These are phyloP conservation scores for Zaprionus africanus DNA, from an alignment of 1,140 invertebrate species.

Conservation along the genomic window DNA sequence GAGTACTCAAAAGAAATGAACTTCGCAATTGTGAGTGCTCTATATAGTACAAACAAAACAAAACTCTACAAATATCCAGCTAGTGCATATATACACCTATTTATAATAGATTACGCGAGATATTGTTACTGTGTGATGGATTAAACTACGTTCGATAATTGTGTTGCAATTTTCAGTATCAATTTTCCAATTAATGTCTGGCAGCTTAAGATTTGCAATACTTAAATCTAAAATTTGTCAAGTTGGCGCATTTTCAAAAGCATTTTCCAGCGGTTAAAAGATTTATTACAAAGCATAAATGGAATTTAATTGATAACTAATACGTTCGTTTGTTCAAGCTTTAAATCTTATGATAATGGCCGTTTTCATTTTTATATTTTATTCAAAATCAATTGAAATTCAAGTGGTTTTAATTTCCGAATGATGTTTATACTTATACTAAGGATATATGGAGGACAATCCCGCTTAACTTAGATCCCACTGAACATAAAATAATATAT, in stretches of 20 bases:
- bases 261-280: not conserved
- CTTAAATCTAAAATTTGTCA: constrained; percentile 4
- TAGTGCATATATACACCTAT: constrained; percentile 4
- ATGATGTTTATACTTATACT: not conserved
- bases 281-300: not conserved
- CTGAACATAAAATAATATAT: too few species aligned
- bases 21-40: constrained; percentile 45
- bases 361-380: not conserved
- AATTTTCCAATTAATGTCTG: not conserved
- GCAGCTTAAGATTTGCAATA: not conserved
- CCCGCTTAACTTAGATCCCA: not conserved
- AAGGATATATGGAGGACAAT: not conserved
- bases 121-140: not conserved
- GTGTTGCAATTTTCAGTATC: not conserved
- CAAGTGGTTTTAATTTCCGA: not conserved
- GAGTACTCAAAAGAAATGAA: constrained; percentile 31
- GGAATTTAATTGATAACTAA: not conserved
- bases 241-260: not conserved
- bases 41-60: constrained; percentile 2
- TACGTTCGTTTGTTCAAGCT: not conserved
- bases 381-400: not conserved
- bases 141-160: not conserved
- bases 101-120: not conserved
- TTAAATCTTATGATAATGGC: not conserved
- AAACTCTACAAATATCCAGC: not conserved